These are phyloP conservation scores for Patagioenas fasciata DNA, from an alignment of 2,113 vertebrate species.

Conservation along the genomic window DNA sequence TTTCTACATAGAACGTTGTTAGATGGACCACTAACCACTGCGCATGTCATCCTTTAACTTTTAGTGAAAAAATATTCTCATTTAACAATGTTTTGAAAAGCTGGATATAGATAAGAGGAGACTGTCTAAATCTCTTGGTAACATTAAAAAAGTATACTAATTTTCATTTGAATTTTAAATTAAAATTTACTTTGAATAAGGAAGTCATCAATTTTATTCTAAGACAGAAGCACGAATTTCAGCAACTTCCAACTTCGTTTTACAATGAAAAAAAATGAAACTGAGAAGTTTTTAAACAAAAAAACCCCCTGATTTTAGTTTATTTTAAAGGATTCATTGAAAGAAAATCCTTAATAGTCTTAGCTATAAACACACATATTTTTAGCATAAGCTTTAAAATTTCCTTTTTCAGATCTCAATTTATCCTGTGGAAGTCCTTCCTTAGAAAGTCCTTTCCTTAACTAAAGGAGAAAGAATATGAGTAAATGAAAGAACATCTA, in stretches of 20 bases:
- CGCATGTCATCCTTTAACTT: background rate
- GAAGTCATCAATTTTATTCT: background rate
- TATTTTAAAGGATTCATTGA: background rate
- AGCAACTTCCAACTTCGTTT: background rate
- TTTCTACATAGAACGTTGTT: background rate
- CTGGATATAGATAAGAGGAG: background rate
- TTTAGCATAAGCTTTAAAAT: background rate
- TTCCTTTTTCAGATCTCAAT: background rate
- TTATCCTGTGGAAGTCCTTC: background rate
- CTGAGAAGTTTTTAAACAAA: background rate
- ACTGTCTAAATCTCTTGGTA: background rate
- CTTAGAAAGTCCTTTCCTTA: background rate
- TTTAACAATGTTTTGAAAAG: background rate
- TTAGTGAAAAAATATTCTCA: background rate
- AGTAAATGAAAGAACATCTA: background rate
- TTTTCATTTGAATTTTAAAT: background rate
- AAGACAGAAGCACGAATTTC: background rate
- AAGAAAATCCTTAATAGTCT: background rate
- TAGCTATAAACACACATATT: background rate
- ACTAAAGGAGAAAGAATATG: background rate
- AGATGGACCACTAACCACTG: background rate
- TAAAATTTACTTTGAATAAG: background rate
- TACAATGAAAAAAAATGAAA: background rate
- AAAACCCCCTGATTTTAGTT: background rate
- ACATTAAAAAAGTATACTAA: background rate